Evolutionary conservation across 1,140 invertebrate species (phyloP).

Genomic region (Mylabris phalerata): DNA sequence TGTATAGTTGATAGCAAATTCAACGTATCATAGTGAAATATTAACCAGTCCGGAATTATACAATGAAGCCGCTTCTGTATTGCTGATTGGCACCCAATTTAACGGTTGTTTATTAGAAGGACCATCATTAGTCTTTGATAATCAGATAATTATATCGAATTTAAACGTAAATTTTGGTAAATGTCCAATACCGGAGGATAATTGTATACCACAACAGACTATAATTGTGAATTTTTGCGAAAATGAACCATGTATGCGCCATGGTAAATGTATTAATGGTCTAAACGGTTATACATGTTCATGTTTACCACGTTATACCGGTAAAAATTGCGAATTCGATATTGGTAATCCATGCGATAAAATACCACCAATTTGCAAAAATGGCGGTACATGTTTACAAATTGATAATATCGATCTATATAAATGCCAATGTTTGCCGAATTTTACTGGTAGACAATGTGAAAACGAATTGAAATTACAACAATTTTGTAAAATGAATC

Average conservation of each 20-base stretch:
- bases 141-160: constrained; percentile 48
- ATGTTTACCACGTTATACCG: constrained; percentile 69
- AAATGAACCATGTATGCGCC: constrained; percentile 72
- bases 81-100: constrained; percentile 73
- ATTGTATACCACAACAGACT: constrained; percentile 50
- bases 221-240: constrained; percentile 60
- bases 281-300: constrained; percentile 70
- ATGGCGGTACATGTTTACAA: constrained; percentile 68
- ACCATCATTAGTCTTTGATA: constrained; percentile 70
- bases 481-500: too few relatives aligned
- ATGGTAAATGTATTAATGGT: constrained; percentile 68
- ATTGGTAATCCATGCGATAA: constrained; percentile 60
- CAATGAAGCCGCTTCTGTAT: constrained; percentile 46
- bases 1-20: constrained; percentile 65
- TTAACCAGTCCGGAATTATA: constrained; percentile 60
- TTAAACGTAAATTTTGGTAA: constrained; percentile 64
- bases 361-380: constrained; percentile 50
- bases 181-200: constrained; percentile 62
- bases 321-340: constrained; percentile 79
- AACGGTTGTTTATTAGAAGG: constrained; percentile 78
- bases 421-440: constrained; percentile 63
- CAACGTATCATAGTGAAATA: constrained; percentile 67
- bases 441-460: constrained; percentile 50
- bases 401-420: constrained; percentile 64
- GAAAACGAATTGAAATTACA: constrained; percentile 28